Evolutionary conservation across 1,140 invertebrate species (phyloP).

Genomic region (Teleogryllus occipitalis): DNA sequence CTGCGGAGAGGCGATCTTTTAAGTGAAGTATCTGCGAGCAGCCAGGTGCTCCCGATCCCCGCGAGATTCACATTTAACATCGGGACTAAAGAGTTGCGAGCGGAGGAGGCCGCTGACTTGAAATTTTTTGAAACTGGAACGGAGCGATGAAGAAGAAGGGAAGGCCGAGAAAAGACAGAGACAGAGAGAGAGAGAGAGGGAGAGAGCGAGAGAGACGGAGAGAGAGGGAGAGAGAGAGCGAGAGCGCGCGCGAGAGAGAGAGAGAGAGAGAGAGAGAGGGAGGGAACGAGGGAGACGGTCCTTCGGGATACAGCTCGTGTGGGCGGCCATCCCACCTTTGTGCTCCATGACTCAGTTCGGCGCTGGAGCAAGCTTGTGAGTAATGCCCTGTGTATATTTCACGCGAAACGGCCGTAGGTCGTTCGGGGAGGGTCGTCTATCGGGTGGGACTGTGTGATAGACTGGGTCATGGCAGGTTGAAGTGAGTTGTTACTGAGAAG

Average conservation of each 20-base stretch:
- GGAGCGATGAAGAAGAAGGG: background rate
- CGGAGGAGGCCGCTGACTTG: background rate
- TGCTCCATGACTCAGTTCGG: background rate
- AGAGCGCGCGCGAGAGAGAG: too few relatives aligned
- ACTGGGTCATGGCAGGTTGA: too few relatives aligned
- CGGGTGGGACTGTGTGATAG: background rate
- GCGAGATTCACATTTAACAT: slow-evolving; percentile 1
- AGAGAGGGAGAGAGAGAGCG: too few relatives aligned
- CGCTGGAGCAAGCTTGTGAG: background rate
- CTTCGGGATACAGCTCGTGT: background rate
- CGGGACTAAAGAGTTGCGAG: background rate
- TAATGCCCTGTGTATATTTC: background rate
- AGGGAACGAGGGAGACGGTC: too few relatives aligned
- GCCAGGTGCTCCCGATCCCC: background rate
- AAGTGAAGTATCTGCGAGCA: background rate
- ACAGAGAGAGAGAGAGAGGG: too few relatives aligned
- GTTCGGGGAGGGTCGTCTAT: background rate
- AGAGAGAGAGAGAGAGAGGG: too few relatives aligned
- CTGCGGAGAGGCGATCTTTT: background rate
- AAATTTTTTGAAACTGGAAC: background rate
- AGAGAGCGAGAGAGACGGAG: too few relatives aligned
- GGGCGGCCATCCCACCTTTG: background rate
- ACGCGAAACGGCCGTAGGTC: background rate
- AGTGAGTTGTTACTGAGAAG: too few relatives aligned
- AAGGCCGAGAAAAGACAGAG: background rate